phyloP scores from a whole-genome alignment of 1,140 invertebrate species.

The Sitobion miscanthi region DNA sequence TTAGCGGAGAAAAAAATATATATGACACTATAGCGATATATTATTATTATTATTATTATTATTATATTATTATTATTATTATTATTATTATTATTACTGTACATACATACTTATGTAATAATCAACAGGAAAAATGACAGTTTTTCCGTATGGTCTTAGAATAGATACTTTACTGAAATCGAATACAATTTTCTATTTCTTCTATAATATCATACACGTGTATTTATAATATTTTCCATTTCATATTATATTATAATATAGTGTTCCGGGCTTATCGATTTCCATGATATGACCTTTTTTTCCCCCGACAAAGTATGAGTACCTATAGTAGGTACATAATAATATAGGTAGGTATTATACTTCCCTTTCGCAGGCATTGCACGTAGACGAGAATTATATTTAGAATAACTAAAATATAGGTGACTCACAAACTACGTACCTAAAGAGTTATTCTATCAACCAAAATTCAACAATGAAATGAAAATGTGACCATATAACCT shows the following conservation, averaged over 20 bases:
- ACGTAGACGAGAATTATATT: neutral
- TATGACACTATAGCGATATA: neutral
- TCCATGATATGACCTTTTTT: neutral
- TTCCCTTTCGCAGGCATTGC: neutral
- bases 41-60: neutral
- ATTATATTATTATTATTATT: no score
- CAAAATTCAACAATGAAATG: neutral
- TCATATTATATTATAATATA: neutral
- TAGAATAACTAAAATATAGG: neutral
- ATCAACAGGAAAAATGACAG: neutral
- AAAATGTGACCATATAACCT: neutral
- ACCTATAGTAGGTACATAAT: neutral
- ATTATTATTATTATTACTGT: no score
- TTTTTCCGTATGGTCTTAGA: neutral
- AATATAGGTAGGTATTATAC: neutral
- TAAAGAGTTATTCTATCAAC: neutral
- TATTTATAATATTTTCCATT: neutral
- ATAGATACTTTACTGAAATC: neutral
- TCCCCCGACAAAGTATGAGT: neutral
- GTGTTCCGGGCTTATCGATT: neutral
- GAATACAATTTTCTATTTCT: neutral
- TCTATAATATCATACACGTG: no score
- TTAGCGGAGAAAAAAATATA: neutral
- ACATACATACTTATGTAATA: neutral
- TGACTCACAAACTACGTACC: neutral